A percentile compares a stretch with the other conserved stretches of the same genome.
Evolutionary conservation across 2,888 invertebrate species (phyloP).

Genomic region (Torymus aiolomorphi): DNA sequence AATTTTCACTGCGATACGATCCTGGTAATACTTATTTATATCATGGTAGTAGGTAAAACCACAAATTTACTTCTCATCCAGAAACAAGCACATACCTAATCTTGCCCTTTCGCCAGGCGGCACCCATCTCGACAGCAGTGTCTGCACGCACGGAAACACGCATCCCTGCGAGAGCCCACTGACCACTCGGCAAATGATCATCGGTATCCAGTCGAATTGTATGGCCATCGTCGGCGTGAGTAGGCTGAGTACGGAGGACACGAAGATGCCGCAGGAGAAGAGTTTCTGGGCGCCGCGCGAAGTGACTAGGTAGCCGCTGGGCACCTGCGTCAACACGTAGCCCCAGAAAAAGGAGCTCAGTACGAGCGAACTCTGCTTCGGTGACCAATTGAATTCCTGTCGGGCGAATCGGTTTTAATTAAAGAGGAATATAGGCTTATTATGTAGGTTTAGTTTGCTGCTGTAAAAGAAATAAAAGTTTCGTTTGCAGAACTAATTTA

Average conservation of each 20-base stretch:
- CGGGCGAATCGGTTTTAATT: neutral
- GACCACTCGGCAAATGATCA: slow-evolving; percentile 82
- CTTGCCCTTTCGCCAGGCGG: slow-evolving; percentile 78
- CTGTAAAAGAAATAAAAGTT: no score
- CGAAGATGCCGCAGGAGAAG: slow-evolving; percentile 72
- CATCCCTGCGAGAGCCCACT: slow-evolving; percentile 87
- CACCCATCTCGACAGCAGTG: slow-evolving; percentile 85
- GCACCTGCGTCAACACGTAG: slow-evolving; percentile 84
- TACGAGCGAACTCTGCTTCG: slow-evolving; percentile 78
- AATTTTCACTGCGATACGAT: no score
- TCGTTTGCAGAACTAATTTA: no score
- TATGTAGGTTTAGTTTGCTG: no score
- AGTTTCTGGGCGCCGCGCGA: slow-evolving; percentile 78
- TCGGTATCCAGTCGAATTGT: slow-evolving; percentile 80
- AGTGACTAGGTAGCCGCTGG: slow-evolving; percentile 80
- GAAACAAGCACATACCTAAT: slow-evolving; percentile 72
- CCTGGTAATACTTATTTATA: no score
- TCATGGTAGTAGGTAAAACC: no score
- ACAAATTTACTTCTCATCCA: no score
- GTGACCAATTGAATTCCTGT: slow-evolving; percentile 80
- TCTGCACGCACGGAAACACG: slow-evolving; percentile 84
- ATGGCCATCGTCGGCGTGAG: slow-evolving; percentile 76
- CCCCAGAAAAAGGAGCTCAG: slow-evolving; percentile 87
- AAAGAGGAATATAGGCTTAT: no score
- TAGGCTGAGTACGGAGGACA: slow-evolving; percentile 75